These are phyloP conservation scores for Myotis pilosus DNA, from an alignment of 2,797 vertebrate genomes.

Conservation along the genomic window DNA sequence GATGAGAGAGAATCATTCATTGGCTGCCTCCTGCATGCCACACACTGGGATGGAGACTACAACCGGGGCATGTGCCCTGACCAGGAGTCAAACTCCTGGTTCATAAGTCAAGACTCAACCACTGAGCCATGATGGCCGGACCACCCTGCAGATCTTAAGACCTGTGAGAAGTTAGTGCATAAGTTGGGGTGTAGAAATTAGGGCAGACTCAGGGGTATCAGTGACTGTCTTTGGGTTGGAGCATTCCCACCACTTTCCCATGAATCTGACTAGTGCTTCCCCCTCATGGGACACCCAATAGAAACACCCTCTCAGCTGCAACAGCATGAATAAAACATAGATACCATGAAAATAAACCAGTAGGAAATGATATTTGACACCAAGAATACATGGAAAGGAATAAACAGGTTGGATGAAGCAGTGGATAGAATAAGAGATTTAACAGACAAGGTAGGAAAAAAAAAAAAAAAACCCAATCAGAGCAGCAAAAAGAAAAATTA, in stretches of 20 bases:
- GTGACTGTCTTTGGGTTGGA: not conserved
- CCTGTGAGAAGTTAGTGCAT: not conserved
- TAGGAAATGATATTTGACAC: not conserved
- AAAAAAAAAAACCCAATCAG: not conserved
- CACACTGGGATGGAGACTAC: too few relatives aligned
- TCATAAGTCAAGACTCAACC: too few relatives aligned
- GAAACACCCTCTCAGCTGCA: not conserved
- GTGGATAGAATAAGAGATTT: not conserved
- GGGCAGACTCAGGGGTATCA: not conserved
- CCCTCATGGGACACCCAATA: not conserved
- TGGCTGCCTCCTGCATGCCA: too few relatives aligned
- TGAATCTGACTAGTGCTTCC: not conserved
- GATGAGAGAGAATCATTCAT: too few relatives aligned
- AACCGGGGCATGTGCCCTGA: too few relatives aligned
- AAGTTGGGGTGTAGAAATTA: not conserved
- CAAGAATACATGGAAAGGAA: not conserved
- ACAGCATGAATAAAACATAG: not conserved
- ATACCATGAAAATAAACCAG: not conserved
- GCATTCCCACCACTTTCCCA: not conserved
- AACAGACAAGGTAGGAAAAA: not conserved
- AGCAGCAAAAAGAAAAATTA: not conserved
- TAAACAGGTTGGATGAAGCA: not conserved
- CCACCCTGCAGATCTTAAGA: not conserved
- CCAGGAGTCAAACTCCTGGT: too few relatives aligned
- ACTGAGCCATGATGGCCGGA: too few relatives aligned